phyloP scores from a whole-genome alignment of 2,113 vertebrate species.

The Hymenochirus boettgeri region DNA sequence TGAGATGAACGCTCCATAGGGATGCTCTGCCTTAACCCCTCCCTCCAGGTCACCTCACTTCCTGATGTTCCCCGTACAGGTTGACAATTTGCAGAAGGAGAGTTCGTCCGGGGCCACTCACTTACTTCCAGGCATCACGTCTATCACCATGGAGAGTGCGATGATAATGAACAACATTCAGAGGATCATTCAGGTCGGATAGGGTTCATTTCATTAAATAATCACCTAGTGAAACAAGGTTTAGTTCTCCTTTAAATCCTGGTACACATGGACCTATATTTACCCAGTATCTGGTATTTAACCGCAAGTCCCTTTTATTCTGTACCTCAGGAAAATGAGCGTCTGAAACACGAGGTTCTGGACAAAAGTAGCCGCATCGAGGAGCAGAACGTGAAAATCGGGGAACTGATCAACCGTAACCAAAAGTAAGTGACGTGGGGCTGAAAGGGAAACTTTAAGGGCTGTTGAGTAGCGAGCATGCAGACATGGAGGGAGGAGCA shows the following conservation, averaged over 20 bases:
- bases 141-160: conserved; percentile 86
- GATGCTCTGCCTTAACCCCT: neutral
- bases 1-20: conserved; percentile 41
- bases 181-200: conserved; percentile 86
- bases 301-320: no score
- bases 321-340: conserved; percentile 83
- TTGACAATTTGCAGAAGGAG: conserved; percentile 82
- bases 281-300: no score
- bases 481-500: no score
- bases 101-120: conserved; percentile 53
- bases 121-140: conserved; percentile 65
- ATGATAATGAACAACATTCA: conserved; percentile 94
- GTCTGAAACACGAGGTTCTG: conserved; percentile 90
- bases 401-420: conserved; percentile 87
- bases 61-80: conserved; percentile 56
- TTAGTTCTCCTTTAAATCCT: no score
- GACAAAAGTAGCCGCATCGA: conserved; percentile 91
- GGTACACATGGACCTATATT: no score
- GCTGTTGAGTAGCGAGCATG: no score
- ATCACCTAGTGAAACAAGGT: no score
- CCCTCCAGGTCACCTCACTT: neutral
- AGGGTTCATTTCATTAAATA: no score
- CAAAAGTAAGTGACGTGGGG: conserved; percentile 74
- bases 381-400: conserved; percentile 92
- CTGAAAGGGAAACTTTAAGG: neutral